Evolutionary conservation across 2,888 invertebrate genomes (phyloP).

Genomic region (Netelia inedita): DNA sequence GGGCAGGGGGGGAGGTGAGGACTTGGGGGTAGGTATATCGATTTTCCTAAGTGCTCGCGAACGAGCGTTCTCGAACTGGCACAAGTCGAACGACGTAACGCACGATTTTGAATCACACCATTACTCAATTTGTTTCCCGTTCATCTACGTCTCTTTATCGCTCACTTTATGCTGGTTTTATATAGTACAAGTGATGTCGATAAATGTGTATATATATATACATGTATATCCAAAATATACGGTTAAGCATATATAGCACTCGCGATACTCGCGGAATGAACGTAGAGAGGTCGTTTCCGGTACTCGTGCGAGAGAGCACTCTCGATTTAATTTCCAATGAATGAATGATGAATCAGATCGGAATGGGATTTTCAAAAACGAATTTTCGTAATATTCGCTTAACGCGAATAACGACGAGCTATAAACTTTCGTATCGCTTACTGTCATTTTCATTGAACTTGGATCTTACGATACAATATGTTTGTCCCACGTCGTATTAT

Average conservation of each 20-base stretch:
- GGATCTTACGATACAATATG: no score
- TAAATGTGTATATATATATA: slow-evolving; percentile 6
- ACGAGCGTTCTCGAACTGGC: slow-evolving; percentile 70
- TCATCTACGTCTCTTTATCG: slow-evolving; percentile 25
- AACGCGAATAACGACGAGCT: no score
- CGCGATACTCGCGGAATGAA: no score
- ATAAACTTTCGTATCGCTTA: no score
- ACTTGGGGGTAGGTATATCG: slow-evolving; percentile 76
- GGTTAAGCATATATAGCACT: background rate
- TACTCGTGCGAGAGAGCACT: no score
- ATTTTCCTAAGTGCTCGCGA: slow-evolving; percentile 83
- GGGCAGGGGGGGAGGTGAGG: background rate
- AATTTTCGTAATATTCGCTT: no score
- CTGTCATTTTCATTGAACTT: no score
- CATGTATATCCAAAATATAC: background rate
- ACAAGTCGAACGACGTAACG: slow-evolving; percentile 67
- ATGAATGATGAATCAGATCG: no score
- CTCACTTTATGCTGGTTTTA: slow-evolving; percentile 43
- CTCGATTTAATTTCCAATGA: no score
- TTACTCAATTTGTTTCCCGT: slow-evolving; percentile 68
- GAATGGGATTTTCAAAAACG: no score
- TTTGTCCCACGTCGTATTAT: no score
- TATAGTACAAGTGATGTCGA: slow-evolving; percentile 17
- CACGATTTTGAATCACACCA: slow-evolving; percentile 67
- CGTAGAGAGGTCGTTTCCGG: no score